Evolutionary conservation across 2,113 vertebrate genomes (phyloP).

Genomic region (Melanerpes aurifrons): DNA sequence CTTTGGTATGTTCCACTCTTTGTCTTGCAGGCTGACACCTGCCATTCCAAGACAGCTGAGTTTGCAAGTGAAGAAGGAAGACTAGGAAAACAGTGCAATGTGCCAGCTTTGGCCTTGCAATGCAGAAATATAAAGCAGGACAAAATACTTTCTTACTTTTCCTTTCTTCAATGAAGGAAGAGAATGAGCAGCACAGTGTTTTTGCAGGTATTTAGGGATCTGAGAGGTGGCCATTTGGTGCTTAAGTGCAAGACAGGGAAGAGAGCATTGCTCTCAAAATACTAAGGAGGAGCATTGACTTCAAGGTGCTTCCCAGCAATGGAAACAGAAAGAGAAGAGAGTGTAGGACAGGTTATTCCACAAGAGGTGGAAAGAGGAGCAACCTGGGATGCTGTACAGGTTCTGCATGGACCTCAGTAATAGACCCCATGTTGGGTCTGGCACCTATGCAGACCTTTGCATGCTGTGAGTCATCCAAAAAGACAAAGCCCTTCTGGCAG

Average conservation of each 20-base stretch:
- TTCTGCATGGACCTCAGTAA: not conserved
- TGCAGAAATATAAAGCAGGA: not conserved
- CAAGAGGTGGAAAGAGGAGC: not conserved
- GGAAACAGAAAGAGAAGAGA: not conserved
- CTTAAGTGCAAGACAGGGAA: not conserved
- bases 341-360: not conserved
- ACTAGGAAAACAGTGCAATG: not conserved
- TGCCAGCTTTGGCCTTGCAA: not conserved
- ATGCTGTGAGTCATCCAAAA: not conserved
- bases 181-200: not conserved
- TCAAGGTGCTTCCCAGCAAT: not conserved
- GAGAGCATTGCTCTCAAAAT: not conserved
- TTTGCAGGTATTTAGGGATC: not conserved
- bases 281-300: not conserved
- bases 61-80: not conserved
- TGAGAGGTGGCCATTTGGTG: not conserved
- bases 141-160: not conserved
- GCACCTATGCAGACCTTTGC: not conserved
- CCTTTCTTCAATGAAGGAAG: not conserved
- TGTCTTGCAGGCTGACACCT: not conserved
- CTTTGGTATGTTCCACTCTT: not conserved
- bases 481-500: not conserved
- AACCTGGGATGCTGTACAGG: not conserved
- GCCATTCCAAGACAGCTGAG: not conserved
- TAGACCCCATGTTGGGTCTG: fast-evolving